Evolutionary conservation across 2,797 vertebrate species (phyloP), one percentile per base, ranked within the genome.

Genomic region (Chaetophractus vellerosus): DNA sequence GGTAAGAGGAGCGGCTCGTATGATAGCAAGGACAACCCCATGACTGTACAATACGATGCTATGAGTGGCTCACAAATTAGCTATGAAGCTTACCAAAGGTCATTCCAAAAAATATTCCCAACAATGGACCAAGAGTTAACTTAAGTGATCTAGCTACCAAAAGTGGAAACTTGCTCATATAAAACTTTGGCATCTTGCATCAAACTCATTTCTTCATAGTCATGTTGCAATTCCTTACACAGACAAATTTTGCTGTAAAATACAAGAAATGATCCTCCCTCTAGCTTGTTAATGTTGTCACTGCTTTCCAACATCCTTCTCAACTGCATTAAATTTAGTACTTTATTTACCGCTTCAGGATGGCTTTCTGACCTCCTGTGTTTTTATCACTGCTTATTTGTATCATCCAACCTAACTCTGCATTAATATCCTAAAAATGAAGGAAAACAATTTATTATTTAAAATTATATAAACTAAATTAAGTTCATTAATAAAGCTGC

Each of bases 391-490:
- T 28, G 59, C 55, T 57, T 69, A 66, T 69, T 79, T 80, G 7
- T 88, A 66, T 78, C 83, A 91, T 85, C 50, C 57, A 83, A 57
- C 18, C 18, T 63, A 72, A 57, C 31, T 80, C 63, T 94, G 15
- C 26, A 71, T 38, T 64, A 82, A 85, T 68, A 74, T 69, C 71
- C 88, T 79, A 78, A 94, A 75, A 41, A 45, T 6, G 21, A 45
- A 24, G 31, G 12, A n/a, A 83, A 81, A 52, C 28, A 80, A 74
- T 38, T 38, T 38, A 38, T 72, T 75, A 84, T 87, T 31, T 63
- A 86, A 84, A 93, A 91, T 68, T 80, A 75, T 78, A 88, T 45
- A 45, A 86, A 79, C 55, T 80, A 69, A 90, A 88, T 66, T 68
- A 50, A 91, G 88, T 74, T 91, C 48, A 91, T 75, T 87, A 90